phyloP scores from a whole-genome alignment of 2,888 invertebrate species.

The Graphium colonna region DNA sequence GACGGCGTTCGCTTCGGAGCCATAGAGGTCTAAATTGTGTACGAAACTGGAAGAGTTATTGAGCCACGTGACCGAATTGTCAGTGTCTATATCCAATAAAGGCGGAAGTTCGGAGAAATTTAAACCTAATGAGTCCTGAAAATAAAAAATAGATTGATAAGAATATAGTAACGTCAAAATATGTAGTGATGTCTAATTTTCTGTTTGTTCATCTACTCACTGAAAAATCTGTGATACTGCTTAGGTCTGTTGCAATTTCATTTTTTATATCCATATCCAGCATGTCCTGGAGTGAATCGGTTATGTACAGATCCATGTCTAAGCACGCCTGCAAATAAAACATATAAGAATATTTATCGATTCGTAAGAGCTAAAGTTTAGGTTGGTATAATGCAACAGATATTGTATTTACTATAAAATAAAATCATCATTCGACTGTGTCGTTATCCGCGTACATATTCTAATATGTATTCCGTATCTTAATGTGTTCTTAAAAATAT shows the following conservation, averaged over 20 bases:
- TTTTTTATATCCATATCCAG: slow-evolving; percentile 93
- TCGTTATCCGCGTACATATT: too few relatives aligned
- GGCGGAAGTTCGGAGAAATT: slow-evolving; percentile 83
- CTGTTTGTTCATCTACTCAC: slow-evolving; percentile 48
- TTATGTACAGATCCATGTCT: slow-evolving; percentile 82
- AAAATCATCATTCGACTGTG: too few relatives aligned
- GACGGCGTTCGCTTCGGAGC: slow-evolving; percentile 86
- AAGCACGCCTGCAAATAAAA: slow-evolving; percentile 70
- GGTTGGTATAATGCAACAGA: too few relatives aligned
- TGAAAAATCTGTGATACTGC: slow-evolving; percentile 84
- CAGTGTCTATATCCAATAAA: slow-evolving; percentile 83
- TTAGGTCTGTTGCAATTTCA: slow-evolving; percentile 90
- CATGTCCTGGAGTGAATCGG: slow-evolving; percentile 92
- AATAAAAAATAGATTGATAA: slow-evolving; percentile 26
- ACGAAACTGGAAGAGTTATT: slow-evolving; percentile 82
- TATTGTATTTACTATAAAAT: too few relatives aligned
- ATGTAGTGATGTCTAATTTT: neutral
- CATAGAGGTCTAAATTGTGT: slow-evolving; percentile 84
- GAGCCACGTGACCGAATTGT: slow-evolving; percentile 80
- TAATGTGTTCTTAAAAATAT: too few relatives aligned
- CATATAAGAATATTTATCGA: too few relatives aligned
- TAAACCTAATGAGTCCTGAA: slow-evolving; percentile 80
- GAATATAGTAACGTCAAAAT: neutral
- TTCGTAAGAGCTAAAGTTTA: too few relatives aligned
- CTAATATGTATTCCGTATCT: too few relatives aligned